Base-by-base conservation (phyloP, 2,113 vertebrate species). In the Percina caprodes region DNA sequence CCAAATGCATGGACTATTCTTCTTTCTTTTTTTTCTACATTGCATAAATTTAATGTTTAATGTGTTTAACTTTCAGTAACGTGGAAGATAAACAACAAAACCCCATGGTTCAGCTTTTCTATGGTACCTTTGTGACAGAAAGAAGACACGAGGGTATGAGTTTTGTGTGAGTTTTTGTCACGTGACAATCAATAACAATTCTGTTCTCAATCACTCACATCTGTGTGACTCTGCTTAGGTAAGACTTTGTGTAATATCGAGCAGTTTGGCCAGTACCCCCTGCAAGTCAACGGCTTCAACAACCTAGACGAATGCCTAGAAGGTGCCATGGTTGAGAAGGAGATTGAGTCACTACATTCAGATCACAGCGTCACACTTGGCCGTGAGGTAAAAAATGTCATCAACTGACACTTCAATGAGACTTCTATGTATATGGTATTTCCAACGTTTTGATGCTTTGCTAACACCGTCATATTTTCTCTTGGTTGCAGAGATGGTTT, bases 21-120 rank as follows among this genome's bases (percentile, higher is more conserved):
- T 63, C 23, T 80, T 6, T 26, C 11, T 33, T 18, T 70, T n/a
- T 13, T 51, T 66, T 18, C 18, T 60, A 30, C 55, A 66, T 42
- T 6, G 16, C 0, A 23, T 18, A 0, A 55, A 11, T 33, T 10
- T 48, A 21, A 63, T 60, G 2, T 58, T 30, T 30, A 30, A 3
- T 1, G 18, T 74, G 35, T 52, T 73, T 84, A 61, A 15, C 39
- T 75, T 77, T 69, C 88, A 97, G 96, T 48, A 96, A 69, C 45
- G 90, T 94, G 46, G 94, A 94, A 65, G 96, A 96, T 88, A 99
- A 98, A 86, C 95, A 96, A 0, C 89, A 97, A 75, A 99, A 99
- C 87, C 98, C 98, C 23, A 99, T 99, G 98, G 98, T 99, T 12
- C 97, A 97, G 82, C 97, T 99, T 7, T 99, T 99, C 92, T 99